phyloP scores from a whole-genome alignment of 2,797 vertebrate genomes.

The Balearica regulorum region DNA sequence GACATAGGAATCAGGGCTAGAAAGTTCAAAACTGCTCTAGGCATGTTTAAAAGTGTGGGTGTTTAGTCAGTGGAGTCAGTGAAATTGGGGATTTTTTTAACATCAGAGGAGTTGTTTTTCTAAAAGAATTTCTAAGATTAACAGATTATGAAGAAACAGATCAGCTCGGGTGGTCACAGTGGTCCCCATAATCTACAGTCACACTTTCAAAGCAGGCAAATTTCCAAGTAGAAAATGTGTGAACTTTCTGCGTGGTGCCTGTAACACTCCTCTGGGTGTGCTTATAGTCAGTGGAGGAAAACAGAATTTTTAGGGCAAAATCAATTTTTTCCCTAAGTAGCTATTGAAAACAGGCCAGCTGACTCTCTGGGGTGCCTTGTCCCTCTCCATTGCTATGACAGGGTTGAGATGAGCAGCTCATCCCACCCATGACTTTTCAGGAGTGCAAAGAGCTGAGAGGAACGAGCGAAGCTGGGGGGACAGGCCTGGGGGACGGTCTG shows the following conservation, averaged over 20 bases:
- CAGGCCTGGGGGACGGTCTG: not conserved
- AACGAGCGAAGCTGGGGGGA: fast-evolving
- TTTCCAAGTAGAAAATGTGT: not conserved
- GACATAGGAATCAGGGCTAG: not conserved
- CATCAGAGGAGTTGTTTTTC: not conserved
- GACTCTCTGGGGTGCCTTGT: not conserved
- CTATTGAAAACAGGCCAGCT: not conserved
- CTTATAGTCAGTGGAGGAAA: not conserved
- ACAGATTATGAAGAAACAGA: not conserved
- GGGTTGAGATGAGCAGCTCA: not conserved
- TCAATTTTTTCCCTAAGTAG: not conserved
- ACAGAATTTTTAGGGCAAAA: not conserved
- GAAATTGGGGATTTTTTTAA: not conserved
- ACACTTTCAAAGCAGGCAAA: not conserved
- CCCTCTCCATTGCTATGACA: not conserved
- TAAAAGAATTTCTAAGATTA: not conserved
- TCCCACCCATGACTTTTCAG: not conserved
- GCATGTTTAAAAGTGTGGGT: not conserved
- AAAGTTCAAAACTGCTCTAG: not conserved
- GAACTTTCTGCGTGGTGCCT: not conserved
- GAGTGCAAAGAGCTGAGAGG: not conserved
- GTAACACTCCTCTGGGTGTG: not conserved
- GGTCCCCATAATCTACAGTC: not conserved
- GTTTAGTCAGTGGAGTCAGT: not conserved
- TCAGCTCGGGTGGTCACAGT: not conserved